Percentiles rank a stretch among this genome's conserved stretches.
Conservation (phyloP, 2,113 vertebrate genomes). For the Cathartes aura region DNA sequence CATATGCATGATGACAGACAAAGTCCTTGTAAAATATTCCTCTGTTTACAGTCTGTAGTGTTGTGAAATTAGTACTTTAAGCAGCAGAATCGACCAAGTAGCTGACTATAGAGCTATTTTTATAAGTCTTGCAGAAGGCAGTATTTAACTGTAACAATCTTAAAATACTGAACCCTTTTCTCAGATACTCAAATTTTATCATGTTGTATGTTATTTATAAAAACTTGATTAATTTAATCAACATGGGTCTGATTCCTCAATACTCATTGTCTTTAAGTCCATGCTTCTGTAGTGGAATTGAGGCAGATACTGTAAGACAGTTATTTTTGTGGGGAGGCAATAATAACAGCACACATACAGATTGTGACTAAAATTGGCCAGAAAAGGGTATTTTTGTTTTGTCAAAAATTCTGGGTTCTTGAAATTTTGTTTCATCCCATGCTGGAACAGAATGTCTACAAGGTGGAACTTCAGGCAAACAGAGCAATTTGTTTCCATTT, state of each 20-base stretch:
- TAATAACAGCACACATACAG: background rate
- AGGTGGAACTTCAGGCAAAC: background rate
- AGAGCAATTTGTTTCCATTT: background rate
- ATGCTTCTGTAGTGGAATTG: background rate
- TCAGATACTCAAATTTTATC: background rate
- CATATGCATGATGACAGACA: background rate
- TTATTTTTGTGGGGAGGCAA: background rate
- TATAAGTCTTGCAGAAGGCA: background rate
- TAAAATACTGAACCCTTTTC: background rate
- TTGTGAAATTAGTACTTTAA: background rate
- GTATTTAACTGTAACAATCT: background rate
- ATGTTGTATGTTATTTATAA: background rate
- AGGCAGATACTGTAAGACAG: background rate
- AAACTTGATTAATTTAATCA: background rate
- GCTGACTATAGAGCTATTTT: background rate
- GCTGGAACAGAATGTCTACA: background rate
- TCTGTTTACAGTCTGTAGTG: background rate
- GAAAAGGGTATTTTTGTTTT: background rate
- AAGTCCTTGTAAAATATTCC: constrained; percentile 4
- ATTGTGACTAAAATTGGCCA: background rate
- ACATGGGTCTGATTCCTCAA: background rate
- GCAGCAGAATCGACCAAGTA: background rate
- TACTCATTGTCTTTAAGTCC: background rate
- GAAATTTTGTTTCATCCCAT: background rate
- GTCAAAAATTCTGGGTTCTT: background rate